Base-by-base conservation (phyloP, 2,797 vertebrate species). In the Lycodopsis pacificus region DNA sequence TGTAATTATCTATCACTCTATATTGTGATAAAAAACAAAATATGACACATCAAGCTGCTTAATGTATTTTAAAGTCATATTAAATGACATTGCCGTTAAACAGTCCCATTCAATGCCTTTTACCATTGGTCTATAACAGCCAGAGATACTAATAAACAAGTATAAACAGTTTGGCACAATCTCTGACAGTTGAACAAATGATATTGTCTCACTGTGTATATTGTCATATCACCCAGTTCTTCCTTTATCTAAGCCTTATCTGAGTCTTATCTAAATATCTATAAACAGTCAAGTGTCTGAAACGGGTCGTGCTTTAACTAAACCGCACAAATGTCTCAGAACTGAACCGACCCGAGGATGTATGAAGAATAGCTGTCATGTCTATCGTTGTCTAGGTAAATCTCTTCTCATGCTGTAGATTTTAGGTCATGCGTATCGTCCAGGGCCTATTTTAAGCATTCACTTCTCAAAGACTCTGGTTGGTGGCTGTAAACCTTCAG, bases 401-500 rank as follows among this genome's bases (percentile, higher is more conserved):
- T 65, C 61, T 65, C 48, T 8, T 38, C 7, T 17, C 25, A 0
- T 27, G 13, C 2, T 54, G 48, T 40, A 51, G 63, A 27, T 78
- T 71, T 73, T 22, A 53, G 74, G 54, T 63, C 38, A 63, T 25
- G 9, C 0, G 11, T 13, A 10, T 73, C 25, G 1, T 30, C 44
- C 7, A 6, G 46, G 27, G 3, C 10, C 67, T 14, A 58, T 56
- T 58, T 53, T 7, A 11, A 61, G 51, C 10, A 12, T 10, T 9
- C 53, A 19, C 27, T 27, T 44, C 36, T 68, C 27, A 63, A n/a
- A 30, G 61, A 56, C 38, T 65, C n/a, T 22, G 49, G n/a, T 56
- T 65, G 54, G 9, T 65, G 76, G 54, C 78, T 63, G 49, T 71
- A 73, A 76, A 82, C 44, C 84, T 74, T 65, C 13, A 36, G 83